phyloP scores from a whole-genome alignment of 1,140 invertebrate genomes.

The Helicoverpa armigera region DNA sequence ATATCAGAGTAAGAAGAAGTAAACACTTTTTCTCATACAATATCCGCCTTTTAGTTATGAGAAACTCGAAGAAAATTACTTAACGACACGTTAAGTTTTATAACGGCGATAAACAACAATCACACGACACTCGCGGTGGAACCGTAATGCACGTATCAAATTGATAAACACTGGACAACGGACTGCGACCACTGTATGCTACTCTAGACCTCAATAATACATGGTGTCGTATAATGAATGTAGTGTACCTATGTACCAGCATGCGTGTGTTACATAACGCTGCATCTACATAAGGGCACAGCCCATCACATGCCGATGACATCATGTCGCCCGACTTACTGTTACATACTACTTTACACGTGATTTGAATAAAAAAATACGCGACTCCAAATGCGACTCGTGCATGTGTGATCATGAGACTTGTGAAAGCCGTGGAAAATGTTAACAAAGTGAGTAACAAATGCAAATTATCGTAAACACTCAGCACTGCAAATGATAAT shows the following conservation, averaged over 20 bases:
- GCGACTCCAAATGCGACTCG: slow-evolving; percentile 20
- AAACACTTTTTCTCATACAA: slow-evolving; percentile 11
- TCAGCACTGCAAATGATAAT: slow-evolving; percentile 17
- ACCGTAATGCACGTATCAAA: slow-evolving; percentile 46
- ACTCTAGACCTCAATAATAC: slow-evolving; percentile 27
- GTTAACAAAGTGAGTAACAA: slow-evolving; percentile 20
- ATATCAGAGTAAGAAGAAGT: background rate
- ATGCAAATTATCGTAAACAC: slow-evolving; percentile 23
- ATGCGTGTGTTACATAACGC: slow-evolving; percentile 67
- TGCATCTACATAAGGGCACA: slow-evolving; percentile 72
- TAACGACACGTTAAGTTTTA: slow-evolving; percentile 35
- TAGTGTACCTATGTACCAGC: slow-evolving; percentile 22
- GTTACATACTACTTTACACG: slow-evolving; percentile 74
- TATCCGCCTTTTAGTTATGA: background rate
- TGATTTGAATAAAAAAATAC: slow-evolving; percentile 70
- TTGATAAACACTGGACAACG: slow-evolving; percentile 40
- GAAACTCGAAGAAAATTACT: slow-evolving; percentile 22
- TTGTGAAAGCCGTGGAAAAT: slow-evolving; percentile 34
- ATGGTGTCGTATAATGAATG: slow-evolving; percentile 1
- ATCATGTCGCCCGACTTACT: slow-evolving; percentile 78
- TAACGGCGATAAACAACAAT: slow-evolving; percentile 42
- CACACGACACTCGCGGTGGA: slow-evolving; percentile 17
- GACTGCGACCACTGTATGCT: slow-evolving; percentile 7
- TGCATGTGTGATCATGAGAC: background rate
- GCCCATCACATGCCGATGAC: slow-evolving; percentile 80